Percentiles rank a stretch among this genome's conserved stretches.
These are phyloP conservation scores for Pharmacophagus antenor DNA, from an alignment of 2,888 invertebrate species.

Conservation along the genomic window DNA sequence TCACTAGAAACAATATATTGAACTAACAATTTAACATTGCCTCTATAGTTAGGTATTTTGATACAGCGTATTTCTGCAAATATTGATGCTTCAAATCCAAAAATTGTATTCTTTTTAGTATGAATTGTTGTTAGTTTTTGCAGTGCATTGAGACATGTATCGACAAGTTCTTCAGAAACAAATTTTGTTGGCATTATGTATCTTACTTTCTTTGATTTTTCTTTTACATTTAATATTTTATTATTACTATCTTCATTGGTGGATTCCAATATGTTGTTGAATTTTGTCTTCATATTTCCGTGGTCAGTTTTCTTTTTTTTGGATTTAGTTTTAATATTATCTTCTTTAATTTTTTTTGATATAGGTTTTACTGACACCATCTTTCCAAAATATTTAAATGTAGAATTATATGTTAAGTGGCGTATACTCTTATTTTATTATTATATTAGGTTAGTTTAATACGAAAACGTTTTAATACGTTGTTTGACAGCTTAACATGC, in stretches of 20 bases:
- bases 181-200: slow-evolving; percentile 60
- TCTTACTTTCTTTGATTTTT: slow-evolving; percentile 46
- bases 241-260: not conserved
- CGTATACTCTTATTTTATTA: not conserved
- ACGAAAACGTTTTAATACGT: not conserved
- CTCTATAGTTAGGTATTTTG: slow-evolving; percentile 83
- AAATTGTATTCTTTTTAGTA: slow-evolving; percentile 70
- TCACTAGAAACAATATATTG: not conserved
- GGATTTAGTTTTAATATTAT: slow-evolving; percentile 25
- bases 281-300: slow-evolving; percentile 13
- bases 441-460: not conserved
- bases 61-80: slow-evolving; percentile 82
- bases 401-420: not conserved
- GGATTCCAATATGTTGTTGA: slow-evolving; percentile 4
- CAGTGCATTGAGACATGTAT: slow-evolving; percentile 55
- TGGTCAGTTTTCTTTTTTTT: slow-evolving; percentile 28
- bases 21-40: slow-evolving; percentile 84
- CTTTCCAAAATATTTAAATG: not conserved
- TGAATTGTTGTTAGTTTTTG: slow-evolving; percentile 50
- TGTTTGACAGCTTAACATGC: not conserved
- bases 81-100: slow-evolving; percentile 80
- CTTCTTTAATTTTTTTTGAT: slow-evolving; percentile 29
- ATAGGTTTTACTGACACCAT: slow-evolving; percentile 38
- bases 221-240: slow-evolving; percentile 18
- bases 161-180: slow-evolving; percentile 53